Evolutionary conservation across 2,888 invertebrate genomes (phyloP).

Genomic region (Drosophila robusta): DNA sequence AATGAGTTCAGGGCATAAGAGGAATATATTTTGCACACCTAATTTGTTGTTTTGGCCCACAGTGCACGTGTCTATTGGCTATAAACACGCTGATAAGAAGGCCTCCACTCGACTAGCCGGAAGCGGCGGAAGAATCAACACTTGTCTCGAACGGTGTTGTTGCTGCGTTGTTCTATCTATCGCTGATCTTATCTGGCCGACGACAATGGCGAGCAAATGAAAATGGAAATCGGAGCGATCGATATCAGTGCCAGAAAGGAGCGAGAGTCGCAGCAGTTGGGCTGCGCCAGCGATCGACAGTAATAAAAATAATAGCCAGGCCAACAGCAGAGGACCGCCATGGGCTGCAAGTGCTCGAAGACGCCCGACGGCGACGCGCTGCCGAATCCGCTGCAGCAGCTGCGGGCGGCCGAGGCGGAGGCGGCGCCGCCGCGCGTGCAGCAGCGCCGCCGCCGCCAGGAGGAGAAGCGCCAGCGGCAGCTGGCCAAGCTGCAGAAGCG

Average conservation of each 20-base stretch:
- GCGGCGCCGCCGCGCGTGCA: conserved; percentile 40
- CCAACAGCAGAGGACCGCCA: conserved; percentile 26
- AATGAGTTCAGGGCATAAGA: no score
- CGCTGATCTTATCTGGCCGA: conserved; percentile 43
- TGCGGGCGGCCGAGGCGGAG: conserved; percentile 67
- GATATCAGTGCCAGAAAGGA: conserved; percentile 34
- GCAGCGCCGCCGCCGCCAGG: conserved; percentile 66
- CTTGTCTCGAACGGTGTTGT: conserved; percentile 1
- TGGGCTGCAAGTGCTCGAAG: conserved; percentile 83
- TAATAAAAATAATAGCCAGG: no score
- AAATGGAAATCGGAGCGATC: conserved; percentile 41
- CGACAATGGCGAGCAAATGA: conserved; percentile 25
- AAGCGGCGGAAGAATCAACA: conserved; percentile 51
- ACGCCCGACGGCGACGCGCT: conserved; percentile 44
- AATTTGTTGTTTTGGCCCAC: conserved; percentile 1
- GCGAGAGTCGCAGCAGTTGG: conserved; percentile 7
- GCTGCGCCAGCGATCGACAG: neutral
- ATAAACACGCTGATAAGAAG: conserved; percentile 35
- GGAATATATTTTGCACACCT: no score
- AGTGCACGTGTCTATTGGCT: conserved; percentile 26
- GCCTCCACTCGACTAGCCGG: conserved; percentile 38
- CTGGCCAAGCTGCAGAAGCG: conserved; percentile 77
- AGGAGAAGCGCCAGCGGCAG: conserved; percentile 76
- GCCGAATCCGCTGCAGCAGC: conserved; percentile 80
- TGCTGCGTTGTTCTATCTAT: neutral